Evolutionary conservation across 2,888 invertebrate species (phyloP).

Genomic region (Drosophila rubida): DNA sequence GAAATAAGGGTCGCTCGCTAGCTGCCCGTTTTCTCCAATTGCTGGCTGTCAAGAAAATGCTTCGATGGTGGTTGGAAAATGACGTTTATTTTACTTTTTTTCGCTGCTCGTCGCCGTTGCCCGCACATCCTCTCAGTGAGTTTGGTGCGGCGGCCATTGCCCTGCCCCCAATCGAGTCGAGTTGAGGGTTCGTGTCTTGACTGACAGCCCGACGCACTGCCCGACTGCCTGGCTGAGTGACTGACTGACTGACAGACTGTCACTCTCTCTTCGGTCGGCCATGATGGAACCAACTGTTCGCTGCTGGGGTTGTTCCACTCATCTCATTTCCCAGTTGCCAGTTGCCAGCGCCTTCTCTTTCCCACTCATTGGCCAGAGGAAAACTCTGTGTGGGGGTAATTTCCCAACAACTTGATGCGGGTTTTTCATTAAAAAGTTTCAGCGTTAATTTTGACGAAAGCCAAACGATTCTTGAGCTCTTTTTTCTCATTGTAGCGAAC

Average conservation of each 20-base stretch:
- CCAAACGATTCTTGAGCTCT: slow-evolving; percentile 63
- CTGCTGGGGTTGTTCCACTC: slow-evolving; percentile 47
- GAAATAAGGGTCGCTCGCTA: slow-evolving; percentile 76
- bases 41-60: slow-evolving; percentile 45
- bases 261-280: slow-evolving; percentile 63
- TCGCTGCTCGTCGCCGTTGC: slow-evolving; percentile 13
- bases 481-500: slow-evolving; percentile 6
- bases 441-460: slow-evolving; percentile 76
- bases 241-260: slow-evolving; percentile 60
- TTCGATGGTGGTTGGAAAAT: slow-evolving; percentile 57
- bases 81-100: slow-evolving; percentile 1
- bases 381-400: slow-evolving; percentile 52
- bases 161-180: slow-evolving; percentile 36
- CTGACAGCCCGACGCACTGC: slow-evolving; percentile 9
- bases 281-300: slow-evolving; percentile 74
- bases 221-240: neutral
- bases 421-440: slow-evolving; percentile 81
- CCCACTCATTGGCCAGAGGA: too few species aligned
- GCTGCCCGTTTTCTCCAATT: slow-evolving; percentile 10
- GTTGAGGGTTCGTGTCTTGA: slow-evolving; percentile 51
- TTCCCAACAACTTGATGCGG: slow-evolving; percentile 62
- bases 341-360: slow-evolving; percentile 34
- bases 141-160: slow-evolving; percentile 35
- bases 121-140: slow-evolving; percentile 34
- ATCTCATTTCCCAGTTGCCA: slow-evolving; percentile 38